phyloP scores from a whole-genome alignment of 2,888 invertebrate species.

The Caenorhabditis parvicauda region DNA sequence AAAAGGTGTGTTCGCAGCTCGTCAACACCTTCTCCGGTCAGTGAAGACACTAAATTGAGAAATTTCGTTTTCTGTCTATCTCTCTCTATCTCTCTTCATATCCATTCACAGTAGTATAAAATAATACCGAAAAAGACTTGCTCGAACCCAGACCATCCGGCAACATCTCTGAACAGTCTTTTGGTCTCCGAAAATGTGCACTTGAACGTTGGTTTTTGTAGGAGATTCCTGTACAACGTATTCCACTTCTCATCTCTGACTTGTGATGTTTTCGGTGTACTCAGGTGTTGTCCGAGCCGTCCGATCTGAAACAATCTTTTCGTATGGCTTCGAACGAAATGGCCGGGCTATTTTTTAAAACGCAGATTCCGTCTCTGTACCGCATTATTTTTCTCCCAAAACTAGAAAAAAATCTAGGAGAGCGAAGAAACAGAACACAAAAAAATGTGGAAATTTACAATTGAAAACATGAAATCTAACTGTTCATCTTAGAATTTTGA shows the following conservation, averaged over 20 bases:
- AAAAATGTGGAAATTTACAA: too few relatives aligned
- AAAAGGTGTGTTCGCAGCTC: conserved; percentile 44
- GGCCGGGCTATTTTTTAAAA: neutral
- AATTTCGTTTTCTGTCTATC: neutral
- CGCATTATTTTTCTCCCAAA: too few relatives aligned
- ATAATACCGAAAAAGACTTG: conserved; percentile 77
- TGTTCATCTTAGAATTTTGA: too few relatives aligned
- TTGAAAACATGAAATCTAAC: too few relatives aligned
- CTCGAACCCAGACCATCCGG: conserved; percentile 77
- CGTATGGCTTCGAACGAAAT: neutral
- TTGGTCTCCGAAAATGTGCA: conserved; percentile 48
- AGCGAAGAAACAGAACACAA: too few relatives aligned
- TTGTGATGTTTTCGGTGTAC: conserved; percentile 11
- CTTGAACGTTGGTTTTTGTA: conserved; percentile 51
- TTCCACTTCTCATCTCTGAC: conserved; percentile 48
- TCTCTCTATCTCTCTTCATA: neutral
- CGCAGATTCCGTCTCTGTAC: too few relatives aligned
- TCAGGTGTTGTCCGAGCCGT: conserved; percentile 20
- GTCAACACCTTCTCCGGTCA: conserved; percentile 56
- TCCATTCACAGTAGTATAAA: neutral
- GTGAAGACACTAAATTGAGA: conserved; percentile 30
- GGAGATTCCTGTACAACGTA: conserved; percentile 37
- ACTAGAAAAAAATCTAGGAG: too few relatives aligned
- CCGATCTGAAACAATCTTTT: conserved; percentile 18
- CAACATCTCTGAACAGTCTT: conserved; percentile 51